Evolutionary conservation across 2,888 invertebrate genomes (phyloP).

Genomic region (Nephrocerus scutellatus): DNA sequence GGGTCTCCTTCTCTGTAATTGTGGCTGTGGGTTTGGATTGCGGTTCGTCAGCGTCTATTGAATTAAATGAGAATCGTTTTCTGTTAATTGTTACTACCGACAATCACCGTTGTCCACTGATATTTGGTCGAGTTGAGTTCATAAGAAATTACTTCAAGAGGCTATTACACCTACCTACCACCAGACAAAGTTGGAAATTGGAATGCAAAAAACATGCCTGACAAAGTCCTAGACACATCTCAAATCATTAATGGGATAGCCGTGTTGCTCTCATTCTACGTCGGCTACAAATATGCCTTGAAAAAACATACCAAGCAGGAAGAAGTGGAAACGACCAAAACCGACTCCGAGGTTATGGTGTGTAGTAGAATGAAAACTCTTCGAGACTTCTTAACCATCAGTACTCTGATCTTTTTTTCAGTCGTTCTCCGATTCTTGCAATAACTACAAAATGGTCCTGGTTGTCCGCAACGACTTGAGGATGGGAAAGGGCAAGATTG

Average conservation of each 20-base stretch:
- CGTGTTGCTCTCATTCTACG: slow-evolving; percentile 45
- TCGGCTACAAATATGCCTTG: slow-evolving; percentile 45
- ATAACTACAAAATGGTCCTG: slow-evolving; percentile 73
- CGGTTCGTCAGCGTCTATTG: too few relatives aligned
- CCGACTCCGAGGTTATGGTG: too few relatives aligned
- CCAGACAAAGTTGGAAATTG: too few relatives aligned
- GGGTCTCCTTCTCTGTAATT: too few relatives aligned
- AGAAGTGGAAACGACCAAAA: slow-evolving; percentile 20
- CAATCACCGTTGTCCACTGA: too few relatives aligned
- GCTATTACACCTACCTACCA: too few relatives aligned
- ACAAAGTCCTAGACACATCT: slow-evolving; percentile 38
- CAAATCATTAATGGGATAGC: slow-evolving; percentile 46
- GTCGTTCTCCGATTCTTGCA: slow-evolving; percentile 38
- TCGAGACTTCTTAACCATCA: neutral
- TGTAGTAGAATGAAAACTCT: neutral
- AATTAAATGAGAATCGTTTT: too few relatives aligned
- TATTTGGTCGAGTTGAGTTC: too few relatives aligned
- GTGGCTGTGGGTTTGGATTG: too few relatives aligned
- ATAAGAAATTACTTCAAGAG: too few relatives aligned
- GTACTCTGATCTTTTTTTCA: slow-evolving; percentile 15
- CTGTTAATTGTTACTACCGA: too few relatives aligned
- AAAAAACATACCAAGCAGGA: slow-evolving; percentile 32
- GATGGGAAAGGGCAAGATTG: slow-evolving; percentile 94
- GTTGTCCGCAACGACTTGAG: slow-evolving; percentile 83
- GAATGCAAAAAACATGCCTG: too few relatives aligned